Evolutionary conservation across 2,797 vertebrate species (phyloP).

Genomic region (Sebastes umbrosus): DNA sequence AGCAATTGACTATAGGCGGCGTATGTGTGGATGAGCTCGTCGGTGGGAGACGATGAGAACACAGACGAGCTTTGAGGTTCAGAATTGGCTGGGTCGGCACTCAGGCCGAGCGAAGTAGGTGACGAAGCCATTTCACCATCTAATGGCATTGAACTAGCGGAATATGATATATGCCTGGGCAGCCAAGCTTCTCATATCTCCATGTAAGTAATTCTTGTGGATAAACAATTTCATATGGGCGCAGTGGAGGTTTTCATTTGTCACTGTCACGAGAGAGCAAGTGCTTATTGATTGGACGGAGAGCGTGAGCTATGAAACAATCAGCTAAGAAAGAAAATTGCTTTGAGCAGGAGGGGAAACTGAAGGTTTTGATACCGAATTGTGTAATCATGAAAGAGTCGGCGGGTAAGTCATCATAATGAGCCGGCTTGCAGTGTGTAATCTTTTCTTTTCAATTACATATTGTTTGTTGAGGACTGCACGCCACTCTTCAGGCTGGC

Average conservation of each 20-base stretch:
- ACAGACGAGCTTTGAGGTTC: conserved; percentile 6
- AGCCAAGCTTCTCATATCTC: conserved; percentile 76
- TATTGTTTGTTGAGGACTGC: conserved; percentile 34
- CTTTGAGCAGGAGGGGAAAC: conserved; percentile 67
- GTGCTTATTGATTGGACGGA: conserved; percentile 82
- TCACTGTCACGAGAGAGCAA: conserved; percentile 83
- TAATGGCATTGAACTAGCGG: conserved; percentile 50
- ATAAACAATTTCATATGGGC: conserved; percentile 80
- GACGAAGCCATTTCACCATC: conserved; percentile 42
- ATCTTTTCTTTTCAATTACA: conserved; percentile 60
- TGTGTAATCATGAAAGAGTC: conserved; percentile 59
- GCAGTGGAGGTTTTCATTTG: conserved; percentile 76
- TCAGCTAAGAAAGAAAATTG: conserved; percentile 71
- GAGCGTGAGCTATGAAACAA: conserved; percentile 70
- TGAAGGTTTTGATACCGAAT: conserved; percentile 46
- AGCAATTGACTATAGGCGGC: neutral
- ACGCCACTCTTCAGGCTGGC: neutral
- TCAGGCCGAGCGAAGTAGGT: conserved; percentile 11
- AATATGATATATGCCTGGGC: conserved; percentile 65
- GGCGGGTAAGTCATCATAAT: conserved; percentile 59
- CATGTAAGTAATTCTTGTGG: conserved; percentile 75
- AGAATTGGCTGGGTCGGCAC: neutral
- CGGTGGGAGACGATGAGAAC: neutral
- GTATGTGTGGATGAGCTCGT: neutral
- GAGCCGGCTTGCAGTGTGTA: conserved; percentile 41